phyloP scores from a whole-genome alignment of 1,140 invertebrate species.

The Tetragnatha versicolor region DNA sequence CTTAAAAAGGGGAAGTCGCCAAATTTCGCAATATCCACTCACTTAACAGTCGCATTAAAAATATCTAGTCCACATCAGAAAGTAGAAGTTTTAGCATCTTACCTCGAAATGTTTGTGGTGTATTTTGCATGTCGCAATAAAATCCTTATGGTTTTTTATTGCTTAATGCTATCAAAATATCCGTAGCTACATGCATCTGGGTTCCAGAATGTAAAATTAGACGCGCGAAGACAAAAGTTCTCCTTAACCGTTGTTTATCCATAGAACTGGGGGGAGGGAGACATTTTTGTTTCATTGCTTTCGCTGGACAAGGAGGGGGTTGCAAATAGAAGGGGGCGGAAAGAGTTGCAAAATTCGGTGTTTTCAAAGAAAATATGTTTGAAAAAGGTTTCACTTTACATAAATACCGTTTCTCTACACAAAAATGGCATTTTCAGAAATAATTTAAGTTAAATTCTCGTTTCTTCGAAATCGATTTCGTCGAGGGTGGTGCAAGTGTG shows the following conservation, averaged over 20 bases:
- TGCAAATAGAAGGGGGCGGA: neutral
- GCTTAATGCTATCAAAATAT: conserved; percentile 24
- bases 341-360: neutral
- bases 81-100: conserved; percentile 5
- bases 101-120: conserved; percentile 54
- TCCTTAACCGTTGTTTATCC: conserved; percentile 50
- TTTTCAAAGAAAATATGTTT: no score
- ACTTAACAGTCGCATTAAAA: conserved; percentile 5
- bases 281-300: conserved; percentile 25
- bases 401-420: no score
- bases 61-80: neutral
- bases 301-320: neutral
- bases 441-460: no score
- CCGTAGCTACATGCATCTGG: conserved; percentile 47
- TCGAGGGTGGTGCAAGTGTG: no score
- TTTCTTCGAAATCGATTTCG: no score
- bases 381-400: no score
- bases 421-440: no score
- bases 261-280: neutral
- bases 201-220: conserved; percentile 53
- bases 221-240: conserved; percentile 55
- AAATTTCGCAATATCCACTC: conserved; percentile 36
- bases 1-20: conserved; percentile 44
- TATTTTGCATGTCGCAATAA: conserved; percentile 55
- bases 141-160: conserved; percentile 35